These are phyloP conservation scores for Phania funesta DNA, from an alignment of 2,888 invertebrate species.

Conservation along the genomic window DNA sequence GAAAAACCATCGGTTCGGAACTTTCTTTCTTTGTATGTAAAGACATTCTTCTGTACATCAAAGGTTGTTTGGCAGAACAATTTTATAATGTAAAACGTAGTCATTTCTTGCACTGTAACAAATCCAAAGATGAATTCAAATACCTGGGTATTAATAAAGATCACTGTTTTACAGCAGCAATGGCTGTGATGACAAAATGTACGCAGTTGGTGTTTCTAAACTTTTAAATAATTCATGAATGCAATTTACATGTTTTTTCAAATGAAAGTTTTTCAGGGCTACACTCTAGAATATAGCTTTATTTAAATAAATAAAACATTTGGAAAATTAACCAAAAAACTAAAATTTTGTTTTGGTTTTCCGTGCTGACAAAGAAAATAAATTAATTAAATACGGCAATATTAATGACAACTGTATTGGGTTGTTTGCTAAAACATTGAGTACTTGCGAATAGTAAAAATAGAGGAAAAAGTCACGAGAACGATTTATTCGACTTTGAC, in stretches of 20 bases:
- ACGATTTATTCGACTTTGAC: too few relatives aligned
- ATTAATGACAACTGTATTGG: slow-evolving; percentile 33
- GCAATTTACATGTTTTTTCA: slow-evolving; percentile 73
- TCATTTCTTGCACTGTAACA: not conserved
- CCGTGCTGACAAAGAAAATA: slow-evolving; percentile 10
- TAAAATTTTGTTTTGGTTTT: slow-evolving; percentile 38
- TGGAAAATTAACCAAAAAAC: not conserved
- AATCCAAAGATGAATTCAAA: not conserved
- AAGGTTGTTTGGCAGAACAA: too few relatives aligned
- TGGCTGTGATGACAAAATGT: not conserved
- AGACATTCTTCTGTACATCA: too few relatives aligned
- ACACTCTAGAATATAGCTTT: too few relatives aligned
- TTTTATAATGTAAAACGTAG: too few relatives aligned
- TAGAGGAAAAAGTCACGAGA: too few relatives aligned
- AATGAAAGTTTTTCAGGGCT: too few relatives aligned
- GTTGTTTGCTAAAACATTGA: slow-evolving; percentile 11
- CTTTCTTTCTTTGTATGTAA: too few relatives aligned
- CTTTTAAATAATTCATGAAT: slow-evolving; percentile 77
- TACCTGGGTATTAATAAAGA: not conserved
- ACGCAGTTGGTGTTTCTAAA: slow-evolving; percentile 55
- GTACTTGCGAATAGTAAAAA: too few relatives aligned
- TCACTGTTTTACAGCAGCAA: not conserved
- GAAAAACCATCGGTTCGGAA: too few relatives aligned
- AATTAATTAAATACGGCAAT: not conserved
- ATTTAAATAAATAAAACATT: too few relatives aligned